Evolutionary conservation across 2,113 vertebrate species (phyloP), one percentile per base, ranked within the genome.

Genomic region (Opisthocomus hoazin): DNA sequence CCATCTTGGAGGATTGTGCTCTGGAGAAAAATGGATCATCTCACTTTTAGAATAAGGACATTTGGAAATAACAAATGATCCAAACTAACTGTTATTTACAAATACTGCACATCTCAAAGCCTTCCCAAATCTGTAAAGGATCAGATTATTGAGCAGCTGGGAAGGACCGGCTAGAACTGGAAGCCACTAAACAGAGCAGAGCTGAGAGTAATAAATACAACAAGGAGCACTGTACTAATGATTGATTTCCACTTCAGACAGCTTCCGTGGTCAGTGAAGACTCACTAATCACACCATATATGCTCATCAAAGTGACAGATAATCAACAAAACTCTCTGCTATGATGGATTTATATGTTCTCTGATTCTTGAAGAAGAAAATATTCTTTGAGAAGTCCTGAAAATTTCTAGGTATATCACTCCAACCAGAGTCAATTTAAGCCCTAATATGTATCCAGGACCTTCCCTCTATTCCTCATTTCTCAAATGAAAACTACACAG

Each of bases 371-470:
- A 37, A 65, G 41, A 78, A 60, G 11, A 66, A 71, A 14, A 21
- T 15, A 15, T 60, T 75, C 11, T 60, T 65, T 60, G 16, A 65
- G 29, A 86, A 60, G 11, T 56, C 27, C 39, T 75, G 43, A 53
- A 53, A 10, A 57, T 58, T 87, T 80, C 19, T 32, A 24, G 51
- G 10, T 9, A 37, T 57, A 43, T 48, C 19, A 63, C 26, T 66
- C 8, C 18, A 90, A 80, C 18, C 63, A 12, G 11, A 80, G 66
- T 63, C 43, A 37, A 73, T 15, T 3, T 1, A 68, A 87, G 15
- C 15, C 13, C 23, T n/a, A 32, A 41, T 53, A 48, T 26, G 0
- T 34, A 45, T 39, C 7, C 6, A 3, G 21, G 13, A 4, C 3
- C 24, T 73, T 63, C 9, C 6, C 18, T 73, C 32, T 11, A 76